Percentiles rank a stretch among this genome's conserved stretches.
These are phyloP conservation scores for Zonitis immaculata DNA, from an alignment of 2,888 invertebrate genomes.

Conservation along the genomic window DNA sequence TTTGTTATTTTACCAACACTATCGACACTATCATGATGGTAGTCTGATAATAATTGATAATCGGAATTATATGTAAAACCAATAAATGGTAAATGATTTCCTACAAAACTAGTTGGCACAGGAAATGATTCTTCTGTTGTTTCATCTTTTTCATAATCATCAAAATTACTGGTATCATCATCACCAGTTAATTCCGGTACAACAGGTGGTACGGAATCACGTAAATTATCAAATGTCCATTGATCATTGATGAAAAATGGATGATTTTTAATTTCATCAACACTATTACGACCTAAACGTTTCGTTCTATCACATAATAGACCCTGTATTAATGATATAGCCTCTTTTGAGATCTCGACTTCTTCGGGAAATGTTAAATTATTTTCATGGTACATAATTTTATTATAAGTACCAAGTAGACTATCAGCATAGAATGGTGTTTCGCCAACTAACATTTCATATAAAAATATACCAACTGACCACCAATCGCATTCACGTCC, in stretches of 20 bases:
- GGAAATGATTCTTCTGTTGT: slow-evolving; percentile 91
- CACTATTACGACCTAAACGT: slow-evolving; percentile 77
- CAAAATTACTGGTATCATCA: slow-evolving; percentile 98
- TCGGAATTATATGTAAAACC: slow-evolving; percentile 93
- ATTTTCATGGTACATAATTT: slow-evolving; percentile 98
- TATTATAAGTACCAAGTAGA: slow-evolving; percentile 92
- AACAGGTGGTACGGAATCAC: slow-evolving; percentile 93
- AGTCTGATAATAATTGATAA: slow-evolving; percentile 66
- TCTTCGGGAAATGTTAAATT: slow-evolving; percentile 94
- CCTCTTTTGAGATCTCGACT: slow-evolving; percentile 83
- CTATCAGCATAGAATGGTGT: slow-evolving; percentile 99
- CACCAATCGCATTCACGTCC: slow-evolving; percentile 99
- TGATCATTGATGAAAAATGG: slow-evolving; percentile 94
- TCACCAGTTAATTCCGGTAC: slow-evolving; percentile 94
- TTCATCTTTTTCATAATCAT: slow-evolving; percentile 94
- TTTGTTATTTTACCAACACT: slow-evolving; percentile 53
- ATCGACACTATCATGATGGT: slow-evolving; percentile 60
- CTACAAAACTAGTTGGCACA: slow-evolving; percentile 94
- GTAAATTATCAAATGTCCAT: slow-evolving; percentile 95
- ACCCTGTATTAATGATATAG: slow-evolving; percentile 84
- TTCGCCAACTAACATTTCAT: slow-evolving; percentile 98
- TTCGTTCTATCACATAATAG: slow-evolving; percentile 88
- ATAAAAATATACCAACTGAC: slow-evolving; percentile 98
- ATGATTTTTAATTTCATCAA: slow-evolving; percentile 92
- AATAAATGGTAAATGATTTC: slow-evolving; percentile 93